phyloP scores from a whole-genome alignment of 2,797 vertebrate genomes.

The Cheirogaleus major region DNA sequence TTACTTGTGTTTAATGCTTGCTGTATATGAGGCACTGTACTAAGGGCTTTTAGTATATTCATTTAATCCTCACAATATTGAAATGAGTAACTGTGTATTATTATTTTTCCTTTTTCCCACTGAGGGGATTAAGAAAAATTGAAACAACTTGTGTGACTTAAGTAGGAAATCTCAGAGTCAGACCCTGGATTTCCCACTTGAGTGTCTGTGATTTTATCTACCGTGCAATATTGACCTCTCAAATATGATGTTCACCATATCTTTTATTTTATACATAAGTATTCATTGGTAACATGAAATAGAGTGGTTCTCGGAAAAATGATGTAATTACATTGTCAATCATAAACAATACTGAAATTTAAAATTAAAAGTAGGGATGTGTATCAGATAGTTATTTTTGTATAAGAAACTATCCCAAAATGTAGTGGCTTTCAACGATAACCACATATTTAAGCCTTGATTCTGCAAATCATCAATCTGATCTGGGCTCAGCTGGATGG shows the following conservation, averaged over 20 bases:
- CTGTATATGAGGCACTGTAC: background rate
- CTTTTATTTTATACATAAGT: background rate
- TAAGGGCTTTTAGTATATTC: background rate
- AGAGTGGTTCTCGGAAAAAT: background rate
- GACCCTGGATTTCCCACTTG: background rate
- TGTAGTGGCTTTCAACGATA: background rate
- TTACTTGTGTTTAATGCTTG: background rate
- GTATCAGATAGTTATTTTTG: background rate
- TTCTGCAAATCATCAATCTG: background rate
- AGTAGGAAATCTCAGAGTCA: background rate
- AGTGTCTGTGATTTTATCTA: background rate
- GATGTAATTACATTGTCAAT: background rate
- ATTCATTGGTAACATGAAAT: background rate
- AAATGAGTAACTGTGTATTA: background rate
- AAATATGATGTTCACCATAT: background rate
- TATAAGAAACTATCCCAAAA: conserved; percentile 6
- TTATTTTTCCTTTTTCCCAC: background rate
- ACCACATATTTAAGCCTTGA: background rate
- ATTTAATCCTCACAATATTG: background rate
- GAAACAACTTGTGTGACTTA: background rate
- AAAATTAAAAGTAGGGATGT: background rate
- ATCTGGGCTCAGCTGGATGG: background rate
- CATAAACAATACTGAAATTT: background rate
- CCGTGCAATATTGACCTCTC: background rate
- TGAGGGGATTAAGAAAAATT: background rate